Percentiles rank a stretch among this genome's conserved stretches.
phyloP scores from a whole-genome alignment of 2,113 vertebrate species.

The Opisthocomus hoazin region DNA sequence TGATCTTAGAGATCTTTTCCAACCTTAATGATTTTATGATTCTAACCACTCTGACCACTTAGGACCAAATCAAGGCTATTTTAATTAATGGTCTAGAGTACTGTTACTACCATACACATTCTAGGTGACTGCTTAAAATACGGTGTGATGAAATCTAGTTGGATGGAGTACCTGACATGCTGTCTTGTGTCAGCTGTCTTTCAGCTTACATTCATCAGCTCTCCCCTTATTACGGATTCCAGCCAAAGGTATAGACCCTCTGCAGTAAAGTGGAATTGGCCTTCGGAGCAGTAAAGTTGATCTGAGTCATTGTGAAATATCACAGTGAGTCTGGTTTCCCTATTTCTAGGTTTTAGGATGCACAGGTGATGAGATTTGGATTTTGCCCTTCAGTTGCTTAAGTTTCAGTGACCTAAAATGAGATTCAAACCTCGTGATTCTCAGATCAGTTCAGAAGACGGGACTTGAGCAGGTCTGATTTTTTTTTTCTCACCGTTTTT shows the following conservation, averaged over 20 bases:
- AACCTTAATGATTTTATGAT: too few relatives aligned
- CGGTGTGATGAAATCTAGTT: not conserved
- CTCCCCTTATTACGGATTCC: not conserved
- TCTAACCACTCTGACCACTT: too few relatives aligned
- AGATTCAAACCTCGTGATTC: not conserved
- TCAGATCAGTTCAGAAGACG: not conserved
- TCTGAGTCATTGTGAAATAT: not conserved
- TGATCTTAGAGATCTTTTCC: too few relatives aligned
- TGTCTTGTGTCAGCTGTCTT: not conserved
- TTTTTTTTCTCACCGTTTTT: constrained; percentile 1
- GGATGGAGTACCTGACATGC: not conserved
- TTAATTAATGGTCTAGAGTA: not conserved
- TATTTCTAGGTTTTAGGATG: not conserved
- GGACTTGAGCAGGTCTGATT: not conserved
- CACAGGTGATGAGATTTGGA: not conserved
- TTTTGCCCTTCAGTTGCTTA: not conserved
- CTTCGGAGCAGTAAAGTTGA: not conserved
- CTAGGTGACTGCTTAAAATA: not conserved
- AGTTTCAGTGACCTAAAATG: not conserved
- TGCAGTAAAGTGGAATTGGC: not conserved
- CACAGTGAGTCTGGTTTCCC: not conserved
- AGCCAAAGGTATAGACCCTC: not conserved
- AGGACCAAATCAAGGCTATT: not conserved
- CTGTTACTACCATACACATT: not conserved
- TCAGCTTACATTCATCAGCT: not conserved